Conservation (phyloP, 2,113 vertebrate species). For the Calidris pugnax region DNA sequence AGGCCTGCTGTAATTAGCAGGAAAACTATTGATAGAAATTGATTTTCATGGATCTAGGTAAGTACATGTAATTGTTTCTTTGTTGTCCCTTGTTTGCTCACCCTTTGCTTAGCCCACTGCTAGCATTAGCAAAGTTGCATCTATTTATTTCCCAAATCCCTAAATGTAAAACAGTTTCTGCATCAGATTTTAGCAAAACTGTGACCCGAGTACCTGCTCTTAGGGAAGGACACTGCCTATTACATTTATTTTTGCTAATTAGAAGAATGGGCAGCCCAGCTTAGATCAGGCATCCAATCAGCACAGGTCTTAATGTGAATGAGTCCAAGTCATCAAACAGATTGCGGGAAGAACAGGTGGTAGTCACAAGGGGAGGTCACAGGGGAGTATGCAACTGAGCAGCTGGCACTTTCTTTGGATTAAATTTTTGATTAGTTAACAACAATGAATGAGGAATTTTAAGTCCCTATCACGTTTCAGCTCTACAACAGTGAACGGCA, state of each 20-base stretch:
- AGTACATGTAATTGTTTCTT: not conserved
- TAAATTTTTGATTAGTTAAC: not conserved
- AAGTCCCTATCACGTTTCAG: not conserved
- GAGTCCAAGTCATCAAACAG: not conserved
- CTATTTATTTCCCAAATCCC: not conserved
- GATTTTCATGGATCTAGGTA: not conserved
- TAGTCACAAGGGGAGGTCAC: not conserved
- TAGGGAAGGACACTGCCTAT: not conserved
- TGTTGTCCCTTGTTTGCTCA: not conserved
- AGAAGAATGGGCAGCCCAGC: not conserved
- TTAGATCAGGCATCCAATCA: not conserved
- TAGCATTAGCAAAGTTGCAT: not conserved
- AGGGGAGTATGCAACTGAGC: not conserved
- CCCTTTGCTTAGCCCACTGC: not conserved
- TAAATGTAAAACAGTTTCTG: not conserved
- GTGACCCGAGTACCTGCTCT: not conserved
- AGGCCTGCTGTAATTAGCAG: not conserved
- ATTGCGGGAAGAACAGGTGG: conserved; percentile 1
- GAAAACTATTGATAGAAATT: not conserved
- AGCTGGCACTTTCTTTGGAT: not conserved
- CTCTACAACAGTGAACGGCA: not conserved
- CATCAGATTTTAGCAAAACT: not conserved
- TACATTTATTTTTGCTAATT: not conserved
- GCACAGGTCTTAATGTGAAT: not conserved
- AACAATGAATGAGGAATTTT: too few species aligned